A percentile compares a stretch with the other conserved stretches of the same genome.
Conservation (phyloP, 2,113 vertebrate species). For the Scomber japonicus region DNA sequence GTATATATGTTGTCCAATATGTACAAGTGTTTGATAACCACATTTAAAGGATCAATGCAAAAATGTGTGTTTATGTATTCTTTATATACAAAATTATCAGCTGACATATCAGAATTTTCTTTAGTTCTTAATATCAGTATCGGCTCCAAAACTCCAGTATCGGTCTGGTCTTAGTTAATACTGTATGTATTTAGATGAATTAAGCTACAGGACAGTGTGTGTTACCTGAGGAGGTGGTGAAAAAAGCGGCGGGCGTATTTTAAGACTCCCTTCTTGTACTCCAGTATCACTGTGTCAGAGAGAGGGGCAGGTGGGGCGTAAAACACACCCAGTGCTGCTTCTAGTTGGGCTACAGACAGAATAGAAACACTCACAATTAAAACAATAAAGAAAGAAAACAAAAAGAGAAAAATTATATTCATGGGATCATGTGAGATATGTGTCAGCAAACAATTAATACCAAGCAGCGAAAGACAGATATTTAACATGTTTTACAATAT, state of each 20-base stretch:
- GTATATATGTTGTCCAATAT: too few species aligned
- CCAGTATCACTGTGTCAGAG: conserved; percentile 89
- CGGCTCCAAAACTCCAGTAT: neutral
- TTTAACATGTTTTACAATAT: too few species aligned
- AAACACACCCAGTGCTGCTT: conserved; percentile 93
- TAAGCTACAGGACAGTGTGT: conserved; percentile 8
- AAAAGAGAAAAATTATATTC: neutral
- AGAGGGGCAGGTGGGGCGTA: conserved; percentile 91
- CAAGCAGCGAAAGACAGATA: neutral
- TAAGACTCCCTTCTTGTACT: conserved; percentile 93
- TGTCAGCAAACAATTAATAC: neutral
- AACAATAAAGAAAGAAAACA: neutral
- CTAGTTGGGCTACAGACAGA: conserved; percentile 89
- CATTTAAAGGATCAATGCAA: too few species aligned
- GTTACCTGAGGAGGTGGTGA: conserved; percentile 98
- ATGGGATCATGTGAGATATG: rapidly evolving
- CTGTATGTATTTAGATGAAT: too few species aligned
- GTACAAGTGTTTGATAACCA: too few species aligned
- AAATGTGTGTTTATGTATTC: too few species aligned
- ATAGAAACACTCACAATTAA: conserved; percentile 22
- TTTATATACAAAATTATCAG: too few species aligned
- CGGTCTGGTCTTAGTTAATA: too few species aligned
- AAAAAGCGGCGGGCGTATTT: conserved; percentile 96
- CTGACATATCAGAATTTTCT: too few species aligned
- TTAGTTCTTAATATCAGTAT: too few species aligned